Conservation (phyloP, 2,113 vertebrate genomes). For the Hippopotamus amphibius region DNA sequence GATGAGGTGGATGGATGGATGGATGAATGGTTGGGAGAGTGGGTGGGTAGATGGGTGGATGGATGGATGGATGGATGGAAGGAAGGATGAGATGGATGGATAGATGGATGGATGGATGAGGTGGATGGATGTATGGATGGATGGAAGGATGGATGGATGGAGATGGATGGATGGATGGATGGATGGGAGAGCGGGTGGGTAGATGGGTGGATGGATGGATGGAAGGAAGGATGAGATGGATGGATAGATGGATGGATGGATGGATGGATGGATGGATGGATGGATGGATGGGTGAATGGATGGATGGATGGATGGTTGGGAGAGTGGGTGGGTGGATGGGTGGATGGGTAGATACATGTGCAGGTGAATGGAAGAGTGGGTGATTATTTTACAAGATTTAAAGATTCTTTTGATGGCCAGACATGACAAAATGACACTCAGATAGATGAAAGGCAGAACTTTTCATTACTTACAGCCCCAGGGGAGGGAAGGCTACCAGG, state of each 20-base stretch:
- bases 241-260: not conserved
- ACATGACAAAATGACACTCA: not conserved
- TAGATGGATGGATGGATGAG: no score
- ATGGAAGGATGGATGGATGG: not conserved
- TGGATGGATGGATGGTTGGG: rapidly evolving
- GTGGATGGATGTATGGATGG: no score
- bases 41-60: rapidly evolving
- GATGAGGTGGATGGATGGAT: not conserved
- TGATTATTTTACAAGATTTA: not conserved
- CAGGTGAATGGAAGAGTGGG: not conserved
- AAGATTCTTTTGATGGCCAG: not conserved
- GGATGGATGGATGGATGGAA: rapidly evolving
- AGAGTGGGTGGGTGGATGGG: not conserved
- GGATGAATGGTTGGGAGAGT: not conserved
- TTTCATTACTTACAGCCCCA: not conserved
- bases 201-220: rapidly evolving
- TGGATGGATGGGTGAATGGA: not conserved
- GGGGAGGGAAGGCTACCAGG: not conserved
- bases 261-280: rapidly evolving
- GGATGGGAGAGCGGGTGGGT: no score
- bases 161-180: no score
- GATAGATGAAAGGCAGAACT: not conserved
- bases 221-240: not conserved
- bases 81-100: not conserved
- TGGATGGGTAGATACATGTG: not conserved